Percentiles rank a stretch among this genome's conserved stretches.
These are phyloP conservation scores for Dendronephthya gigantea DNA, from an alignment of 64 coral and sea anemone genomes.

Conservation along the genomic window DNA sequence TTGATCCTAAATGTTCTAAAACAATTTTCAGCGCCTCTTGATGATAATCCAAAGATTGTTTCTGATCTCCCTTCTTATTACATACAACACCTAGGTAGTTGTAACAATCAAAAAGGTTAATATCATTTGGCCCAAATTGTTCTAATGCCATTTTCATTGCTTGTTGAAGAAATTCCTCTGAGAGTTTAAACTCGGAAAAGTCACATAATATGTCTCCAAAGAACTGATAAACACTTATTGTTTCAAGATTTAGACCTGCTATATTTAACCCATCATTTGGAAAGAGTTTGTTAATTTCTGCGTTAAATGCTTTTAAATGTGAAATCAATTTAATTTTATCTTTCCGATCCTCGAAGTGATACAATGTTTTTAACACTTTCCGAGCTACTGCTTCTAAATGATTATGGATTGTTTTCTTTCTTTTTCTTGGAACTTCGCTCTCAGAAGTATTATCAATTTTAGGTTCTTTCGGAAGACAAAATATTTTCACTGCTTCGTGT, in stretches of 20 bases:
- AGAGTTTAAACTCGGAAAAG: background rate
- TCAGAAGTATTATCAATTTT: background rate
- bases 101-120: too few relatives aligned
- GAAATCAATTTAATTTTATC: too few relatives aligned
- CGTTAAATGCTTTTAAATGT: too few relatives aligned
- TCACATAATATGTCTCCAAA: background rate
- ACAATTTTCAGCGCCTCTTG: too few relatives aligned
- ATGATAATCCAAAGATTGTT: too few relatives aligned
- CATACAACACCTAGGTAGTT: background rate
- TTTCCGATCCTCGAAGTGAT: too few relatives aligned
- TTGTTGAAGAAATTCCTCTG: background rate
- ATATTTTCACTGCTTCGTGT: background rate
- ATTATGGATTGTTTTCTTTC: too few relatives aligned
- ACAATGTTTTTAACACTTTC: too few relatives aligned
- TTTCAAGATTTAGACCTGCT: background rate
- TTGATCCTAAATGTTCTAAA: too few relatives aligned
- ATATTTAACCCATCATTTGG: constrained; percentile 2
- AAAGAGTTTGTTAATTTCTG: constrained; percentile 11
- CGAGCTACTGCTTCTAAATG: too few relatives aligned
- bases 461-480: background rate
- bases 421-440: background rate
- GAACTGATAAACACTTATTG: background rate
- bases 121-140: background rate
- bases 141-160: background rate
- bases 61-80: background rate